These are phyloP conservation scores for Lacerta viridis DNA, from an alignment of 2,797 vertebrate genomes.

Conservation along the genomic window DNA sequence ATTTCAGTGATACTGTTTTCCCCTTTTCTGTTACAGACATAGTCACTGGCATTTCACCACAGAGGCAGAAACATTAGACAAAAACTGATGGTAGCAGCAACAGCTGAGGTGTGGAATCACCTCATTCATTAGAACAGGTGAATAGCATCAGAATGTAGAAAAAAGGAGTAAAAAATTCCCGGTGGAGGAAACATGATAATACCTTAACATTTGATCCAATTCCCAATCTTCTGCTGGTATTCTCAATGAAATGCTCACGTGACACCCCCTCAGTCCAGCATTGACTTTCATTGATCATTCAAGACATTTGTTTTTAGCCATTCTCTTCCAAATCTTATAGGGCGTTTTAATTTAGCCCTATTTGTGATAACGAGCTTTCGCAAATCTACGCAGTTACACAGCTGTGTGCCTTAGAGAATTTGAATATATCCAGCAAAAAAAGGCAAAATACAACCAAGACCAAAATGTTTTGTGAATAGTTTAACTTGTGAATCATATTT, in stretches of 20 bases:
- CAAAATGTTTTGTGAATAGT: neutral
- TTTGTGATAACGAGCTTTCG: neutral
- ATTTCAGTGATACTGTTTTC: neutral
- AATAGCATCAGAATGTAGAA: constrained; percentile 18
- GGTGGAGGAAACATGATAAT: neutral
- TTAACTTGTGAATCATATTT: neutral
- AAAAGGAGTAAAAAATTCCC: constrained; percentile 38
- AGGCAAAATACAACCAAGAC: neutral
- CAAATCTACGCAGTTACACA: neutral
- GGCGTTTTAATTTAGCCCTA: neutral
- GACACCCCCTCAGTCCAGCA: neutral
- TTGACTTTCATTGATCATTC: constrained; percentile 26
- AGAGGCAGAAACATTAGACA: neutral
- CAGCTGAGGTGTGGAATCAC: constrained; percentile 15
- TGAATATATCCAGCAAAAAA: neutral
- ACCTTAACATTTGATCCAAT: constrained; percentile 24
- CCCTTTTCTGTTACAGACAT: neutral
- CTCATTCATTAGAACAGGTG: constrained; percentile 27
- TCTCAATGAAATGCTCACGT: constrained; percentile 25
- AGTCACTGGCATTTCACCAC: neutral
- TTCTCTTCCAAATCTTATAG: constrained; percentile 20
- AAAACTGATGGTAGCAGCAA: constrained; percentile 25
- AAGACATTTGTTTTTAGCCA: constrained; percentile 38
- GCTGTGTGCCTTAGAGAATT: neutral
- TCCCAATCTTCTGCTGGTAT: constrained; percentile 19